Base-by-base conservation (phyloP, 92 coral and sea anemone species). In the Desmophyllum pertusum region DNA sequence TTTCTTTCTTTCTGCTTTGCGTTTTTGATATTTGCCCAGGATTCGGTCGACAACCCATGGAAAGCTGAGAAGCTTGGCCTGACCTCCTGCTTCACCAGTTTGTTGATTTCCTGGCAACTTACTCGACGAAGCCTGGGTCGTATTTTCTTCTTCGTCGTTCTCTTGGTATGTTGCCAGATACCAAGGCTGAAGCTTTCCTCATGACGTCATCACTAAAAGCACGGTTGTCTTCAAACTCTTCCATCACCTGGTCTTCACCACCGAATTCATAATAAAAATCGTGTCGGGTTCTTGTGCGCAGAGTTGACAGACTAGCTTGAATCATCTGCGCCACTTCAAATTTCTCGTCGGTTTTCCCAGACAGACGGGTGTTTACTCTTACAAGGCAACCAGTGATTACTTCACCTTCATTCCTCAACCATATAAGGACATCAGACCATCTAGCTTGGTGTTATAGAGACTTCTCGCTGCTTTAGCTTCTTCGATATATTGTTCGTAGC, bases 131-230 rank as follows among this genome's bases (percentile, higher is more conserved):
- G 33, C 73, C 53, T 31, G 31, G 23, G 25, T 13, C 2, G 29
- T 27, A n/a, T 17, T 76, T 17, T 77, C 92, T 15, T 75, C 85
- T 33, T 80, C 83, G 23, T 67, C 83, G 19, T 33, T 7, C 25
- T 59, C 76, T 48, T 76, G 80, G 83, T 95, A 95, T 0, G 98
- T 88, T 17, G 84, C 93, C 70, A 84, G 70, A 59, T 95, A 95
- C 98, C 98, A 95, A n/a, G 7, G 98, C 98, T 11, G 98, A 95
- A 0, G 98, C 98, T 81, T 95, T 95, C 77, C 46, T 55, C 75
- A 92, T 79, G 43, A 95, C 83, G 18, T 88, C 93, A 6, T 82
- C 51, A 17, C 95, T 86, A 70, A 88, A 93, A 37, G 36, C 51
- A 21, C 75, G 70, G 70, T 79, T 86, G n/a, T 52, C 78, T 70